Evolutionary conservation across 2,113 vertebrate species (phyloP).

Genomic region (Phocoena phocoena): DNA sequence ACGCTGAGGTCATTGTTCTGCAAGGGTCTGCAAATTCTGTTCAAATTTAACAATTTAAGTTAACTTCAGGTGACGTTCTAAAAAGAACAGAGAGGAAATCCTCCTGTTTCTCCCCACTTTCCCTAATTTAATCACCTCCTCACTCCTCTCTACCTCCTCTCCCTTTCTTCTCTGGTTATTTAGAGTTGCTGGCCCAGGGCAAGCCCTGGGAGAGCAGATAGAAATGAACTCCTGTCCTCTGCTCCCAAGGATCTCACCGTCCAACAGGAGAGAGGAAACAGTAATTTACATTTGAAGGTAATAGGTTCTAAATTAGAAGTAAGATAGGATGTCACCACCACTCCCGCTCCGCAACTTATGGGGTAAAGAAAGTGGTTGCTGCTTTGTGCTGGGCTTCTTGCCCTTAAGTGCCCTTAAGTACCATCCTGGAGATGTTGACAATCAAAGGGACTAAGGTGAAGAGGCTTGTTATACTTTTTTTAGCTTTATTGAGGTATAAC

Average conservation of each 20-base stretch:
- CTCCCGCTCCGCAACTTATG: neutral
- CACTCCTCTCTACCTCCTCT: neutral
- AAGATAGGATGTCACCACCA: neutral
- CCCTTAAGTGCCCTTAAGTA: neutral
- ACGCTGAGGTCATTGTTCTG: neutral
- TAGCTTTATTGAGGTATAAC: neutral
- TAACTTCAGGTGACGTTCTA: neutral
- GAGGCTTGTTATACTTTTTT: neutral
- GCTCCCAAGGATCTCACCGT: neutral
- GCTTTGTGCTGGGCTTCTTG: neutral
- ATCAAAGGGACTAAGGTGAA: neutral
- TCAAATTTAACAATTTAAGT: neutral
- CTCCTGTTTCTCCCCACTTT: neutral
- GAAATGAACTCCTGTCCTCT: neutral
- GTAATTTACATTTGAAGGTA: neutral
- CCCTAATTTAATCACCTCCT: neutral
- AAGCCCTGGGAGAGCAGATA: neutral
- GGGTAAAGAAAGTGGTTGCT: neutral
- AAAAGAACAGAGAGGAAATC: neutral
- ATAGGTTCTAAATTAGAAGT: neutral
- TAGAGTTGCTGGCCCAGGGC: neutral
- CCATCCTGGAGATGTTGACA: neutral
- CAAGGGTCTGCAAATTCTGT: neutral
- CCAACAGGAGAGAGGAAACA: neutral
- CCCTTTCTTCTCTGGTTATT: neutral